Conservation (phyloP, 2,888 invertebrate species). For the Branchipolynoe longqiensis region DNA sequence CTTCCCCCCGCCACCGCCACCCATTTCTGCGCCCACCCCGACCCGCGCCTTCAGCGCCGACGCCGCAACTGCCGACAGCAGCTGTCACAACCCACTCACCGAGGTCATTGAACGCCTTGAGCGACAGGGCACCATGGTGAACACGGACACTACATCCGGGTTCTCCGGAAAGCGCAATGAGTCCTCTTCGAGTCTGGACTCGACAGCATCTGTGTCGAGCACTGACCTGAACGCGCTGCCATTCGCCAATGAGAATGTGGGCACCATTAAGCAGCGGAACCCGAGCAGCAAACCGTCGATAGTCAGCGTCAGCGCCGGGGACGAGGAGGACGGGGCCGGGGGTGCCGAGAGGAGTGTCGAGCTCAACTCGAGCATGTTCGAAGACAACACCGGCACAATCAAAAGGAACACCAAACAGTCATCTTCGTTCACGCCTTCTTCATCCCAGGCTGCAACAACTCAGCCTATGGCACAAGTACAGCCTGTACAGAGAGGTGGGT, state of each 20-base stretch:
- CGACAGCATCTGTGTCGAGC: constrained; percentile 85
- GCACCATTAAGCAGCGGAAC: constrained; percentile 94
- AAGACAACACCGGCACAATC: constrained; percentile 60
- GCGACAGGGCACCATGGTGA: constrained; percentile 39
- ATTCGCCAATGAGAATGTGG: constrained; percentile 99
- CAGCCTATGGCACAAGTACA: constrained; percentile 57
- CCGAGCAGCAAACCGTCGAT: constrained; percentile 76
- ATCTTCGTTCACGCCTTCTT: too few relatives aligned
- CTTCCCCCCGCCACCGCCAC: constrained; percentile 78
- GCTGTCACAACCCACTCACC: constrained; percentile 51
- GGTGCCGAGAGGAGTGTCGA: constrained; percentile 60
- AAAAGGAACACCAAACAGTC: constrained; percentile 59
- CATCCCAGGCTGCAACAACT: background rate
- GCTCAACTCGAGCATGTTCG: constrained; percentile 67
- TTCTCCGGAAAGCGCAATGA: constrained; percentile 50
- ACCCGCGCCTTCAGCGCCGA: constrained; percentile 53
- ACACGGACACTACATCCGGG: constrained; percentile 4
- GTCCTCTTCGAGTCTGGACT: constrained; percentile 52
- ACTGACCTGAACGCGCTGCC: constrained; percentile 94
- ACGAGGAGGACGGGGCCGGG: constrained; percentile 59
- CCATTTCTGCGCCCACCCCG: constrained; percentile 64
- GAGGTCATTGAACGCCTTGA: constrained; percentile 63
- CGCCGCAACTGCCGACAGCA: constrained; percentile 54
- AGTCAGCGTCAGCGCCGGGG: constrained; percentile 69
- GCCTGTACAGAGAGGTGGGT: constrained; percentile 25